These are phyloP conservation scores for Dendrolimus houi DNA, from an alignment of 2,888 invertebrate species.

Conservation along the genomic window DNA sequence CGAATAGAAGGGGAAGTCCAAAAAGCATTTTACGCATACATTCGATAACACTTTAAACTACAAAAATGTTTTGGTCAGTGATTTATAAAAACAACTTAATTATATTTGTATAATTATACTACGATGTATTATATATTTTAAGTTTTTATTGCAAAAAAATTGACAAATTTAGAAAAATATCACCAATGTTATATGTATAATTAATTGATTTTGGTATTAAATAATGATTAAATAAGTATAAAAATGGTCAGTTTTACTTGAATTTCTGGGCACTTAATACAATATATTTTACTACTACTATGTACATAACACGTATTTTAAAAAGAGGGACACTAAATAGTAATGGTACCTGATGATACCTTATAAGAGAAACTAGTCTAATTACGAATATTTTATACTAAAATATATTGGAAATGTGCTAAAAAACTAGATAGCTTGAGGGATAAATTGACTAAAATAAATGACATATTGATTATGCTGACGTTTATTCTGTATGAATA, in stretches of 20 bases:
- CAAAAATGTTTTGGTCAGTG: neutral
- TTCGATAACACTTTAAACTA: neutral
- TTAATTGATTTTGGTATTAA: neutral
- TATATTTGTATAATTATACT: neutral
- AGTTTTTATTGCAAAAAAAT: neutral
- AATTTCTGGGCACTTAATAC: conserved; percentile 2
- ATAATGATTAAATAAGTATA: neutral
- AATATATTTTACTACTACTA: conserved; percentile 53
- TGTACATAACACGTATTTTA: conserved; percentile 51
- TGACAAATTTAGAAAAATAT: neutral
- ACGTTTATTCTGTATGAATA: conserved; percentile 1
- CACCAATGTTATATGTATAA: too few species aligned
- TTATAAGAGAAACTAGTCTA: conserved; percentile 22
- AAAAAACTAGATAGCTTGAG: conserved; percentile 46
- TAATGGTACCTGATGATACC: conserved; percentile 18
- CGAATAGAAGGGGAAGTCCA: conserved; percentile 2
- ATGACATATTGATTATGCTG: conserved; percentile 36
- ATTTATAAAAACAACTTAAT: neutral
- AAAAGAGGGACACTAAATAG: conserved; percentile 12
- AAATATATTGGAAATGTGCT: conserved; percentile 27
- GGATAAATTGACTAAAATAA: conserved; percentile 63
- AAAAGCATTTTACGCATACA: neutral
- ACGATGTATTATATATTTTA: neutral
- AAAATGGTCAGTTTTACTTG: neutral
- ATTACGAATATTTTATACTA: conserved; percentile 29